Conservation (phyloP, 2,888 invertebrate species). For the Hemistola chrysoprasaria region DNA sequence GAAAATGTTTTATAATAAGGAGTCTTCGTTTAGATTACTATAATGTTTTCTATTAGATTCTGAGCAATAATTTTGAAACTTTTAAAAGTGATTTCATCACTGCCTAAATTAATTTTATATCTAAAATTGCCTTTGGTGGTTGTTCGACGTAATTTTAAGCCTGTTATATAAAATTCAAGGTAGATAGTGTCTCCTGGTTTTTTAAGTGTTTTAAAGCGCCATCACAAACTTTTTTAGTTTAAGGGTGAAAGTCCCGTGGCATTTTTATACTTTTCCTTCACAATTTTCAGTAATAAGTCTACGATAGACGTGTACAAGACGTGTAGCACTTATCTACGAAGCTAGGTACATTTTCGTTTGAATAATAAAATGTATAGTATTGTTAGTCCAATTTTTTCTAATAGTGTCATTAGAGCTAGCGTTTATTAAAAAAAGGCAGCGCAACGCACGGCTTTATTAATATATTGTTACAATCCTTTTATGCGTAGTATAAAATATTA, state of each 20-base stretch:
- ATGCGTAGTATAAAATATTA: no score
- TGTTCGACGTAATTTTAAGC: conserved; percentile 38
- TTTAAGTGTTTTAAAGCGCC: conserved; percentile 10
- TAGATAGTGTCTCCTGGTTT: conserved; percentile 21
- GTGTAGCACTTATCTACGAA: neutral
- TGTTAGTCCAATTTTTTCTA: no score
- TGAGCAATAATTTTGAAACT: conserved; percentile 64
- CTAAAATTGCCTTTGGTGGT: conserved; percentile 37
- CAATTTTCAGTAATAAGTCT: no score
- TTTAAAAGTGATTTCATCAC: conserved; percentile 35
- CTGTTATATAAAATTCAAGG: conserved; percentile 21
- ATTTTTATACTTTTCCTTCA: neutral
- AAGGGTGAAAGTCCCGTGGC: conserved; percentile 4
- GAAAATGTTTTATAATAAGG: conserved; percentile 45
- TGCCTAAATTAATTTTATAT: conserved; percentile 35
- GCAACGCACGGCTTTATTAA: no score
- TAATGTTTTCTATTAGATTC: conserved; percentile 47
- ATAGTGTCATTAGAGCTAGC: no score
- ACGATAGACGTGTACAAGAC: no score
- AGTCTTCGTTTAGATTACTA: conserved; percentile 49
- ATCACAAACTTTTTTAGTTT: conserved; percentile 21
- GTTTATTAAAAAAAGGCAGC: no score
- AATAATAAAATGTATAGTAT: no score
- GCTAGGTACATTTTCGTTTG: neutral
- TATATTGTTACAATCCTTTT: no score